phyloP scores from a whole-genome alignment of 2,797 vertebrate genomes.

The Intellagama lesueurii region DNA sequence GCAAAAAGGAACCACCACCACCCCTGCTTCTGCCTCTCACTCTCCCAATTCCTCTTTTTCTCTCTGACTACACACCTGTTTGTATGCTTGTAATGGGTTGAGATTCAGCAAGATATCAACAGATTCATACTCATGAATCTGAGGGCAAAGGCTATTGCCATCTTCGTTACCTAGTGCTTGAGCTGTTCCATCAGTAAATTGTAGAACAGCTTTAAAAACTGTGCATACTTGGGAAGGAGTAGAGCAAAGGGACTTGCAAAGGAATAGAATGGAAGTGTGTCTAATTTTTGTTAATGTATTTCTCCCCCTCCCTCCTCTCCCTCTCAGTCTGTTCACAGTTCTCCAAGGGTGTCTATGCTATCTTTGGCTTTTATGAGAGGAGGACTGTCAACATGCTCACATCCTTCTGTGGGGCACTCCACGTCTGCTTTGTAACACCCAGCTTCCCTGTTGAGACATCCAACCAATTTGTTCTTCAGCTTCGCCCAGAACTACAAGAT shows the following conservation, averaged over 20 bases:
- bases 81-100: background rate
- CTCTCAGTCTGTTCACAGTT: slow-evolving; percentile 96
- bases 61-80: no score
- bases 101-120: background rate
- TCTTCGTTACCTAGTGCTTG: background rate
- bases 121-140: background rate
- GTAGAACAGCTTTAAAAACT: background rate
- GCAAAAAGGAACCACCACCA: no score
- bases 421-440: slow-evolving; percentile 97
- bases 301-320: slow-evolving; percentile 10
- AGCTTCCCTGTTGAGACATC: slow-evolving; percentile 97
- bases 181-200: background rate
- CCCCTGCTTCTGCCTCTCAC: no score
- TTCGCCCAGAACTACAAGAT: slow-evolving; percentile 96
- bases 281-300: background rate
- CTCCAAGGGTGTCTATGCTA: slow-evolving; percentile 98
- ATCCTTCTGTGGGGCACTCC: slow-evolving; percentile 97
- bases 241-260: background rate
- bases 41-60: no score
- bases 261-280: background rate
- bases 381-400: slow-evolving; percentile 99
- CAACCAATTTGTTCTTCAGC: slow-evolving; percentile 98
- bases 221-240: fast-evolving
- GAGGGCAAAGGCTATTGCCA: background rate
- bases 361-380: slow-evolving; percentile 98